These are phyloP conservation scores for Agrilus cyanescens DNA, from an alignment of 2,888 invertebrate genomes.

Conservation along the genomic window DNA sequence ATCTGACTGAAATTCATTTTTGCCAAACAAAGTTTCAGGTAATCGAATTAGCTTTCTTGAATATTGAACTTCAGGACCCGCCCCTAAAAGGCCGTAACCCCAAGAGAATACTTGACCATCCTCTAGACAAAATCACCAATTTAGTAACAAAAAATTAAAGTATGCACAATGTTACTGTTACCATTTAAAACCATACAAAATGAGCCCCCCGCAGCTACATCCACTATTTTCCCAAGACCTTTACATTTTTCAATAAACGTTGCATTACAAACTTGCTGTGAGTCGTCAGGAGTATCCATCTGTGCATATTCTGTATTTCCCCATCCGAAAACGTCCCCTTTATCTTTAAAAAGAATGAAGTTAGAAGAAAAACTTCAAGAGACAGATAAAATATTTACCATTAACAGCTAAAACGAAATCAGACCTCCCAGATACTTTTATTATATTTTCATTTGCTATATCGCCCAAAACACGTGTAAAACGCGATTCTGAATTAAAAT, in stretches of 20 bases:
- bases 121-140: conserved; percentile 40
- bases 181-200: conserved; percentile 76
- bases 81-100: conserved; percentile 88
- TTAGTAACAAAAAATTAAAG: conserved; percentile 6
- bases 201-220: conserved; percentile 77
- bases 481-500: conserved; percentile 46
- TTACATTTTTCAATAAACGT: conserved; percentile 50
- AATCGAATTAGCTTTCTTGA: conserved; percentile 57
- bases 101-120: conserved; percentile 78
- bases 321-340: conserved; percentile 92
- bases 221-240: conserved; percentile 61
- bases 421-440: conserved; percentile 65
- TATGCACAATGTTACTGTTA: conserved; percentile 26
- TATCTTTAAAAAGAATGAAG: conserved; percentile 42
- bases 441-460: conserved; percentile 66
- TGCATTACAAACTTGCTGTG: conserved; percentile 65
- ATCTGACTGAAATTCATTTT: conserved; percentile 68
- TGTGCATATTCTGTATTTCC: conserved; percentile 93
- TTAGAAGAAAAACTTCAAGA: conserved; percentile 9
- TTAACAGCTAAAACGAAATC: conserved; percentile 85
- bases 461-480: conserved; percentile 66
- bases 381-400: conserved; percentile 38
- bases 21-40: conserved; percentile 72
- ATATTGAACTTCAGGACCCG: conserved; percentile 67
- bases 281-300: conserved; percentile 43